Conservation (phyloP, 2,797 vertebrate genomes). For the Peromyscus eremicus region DNA sequence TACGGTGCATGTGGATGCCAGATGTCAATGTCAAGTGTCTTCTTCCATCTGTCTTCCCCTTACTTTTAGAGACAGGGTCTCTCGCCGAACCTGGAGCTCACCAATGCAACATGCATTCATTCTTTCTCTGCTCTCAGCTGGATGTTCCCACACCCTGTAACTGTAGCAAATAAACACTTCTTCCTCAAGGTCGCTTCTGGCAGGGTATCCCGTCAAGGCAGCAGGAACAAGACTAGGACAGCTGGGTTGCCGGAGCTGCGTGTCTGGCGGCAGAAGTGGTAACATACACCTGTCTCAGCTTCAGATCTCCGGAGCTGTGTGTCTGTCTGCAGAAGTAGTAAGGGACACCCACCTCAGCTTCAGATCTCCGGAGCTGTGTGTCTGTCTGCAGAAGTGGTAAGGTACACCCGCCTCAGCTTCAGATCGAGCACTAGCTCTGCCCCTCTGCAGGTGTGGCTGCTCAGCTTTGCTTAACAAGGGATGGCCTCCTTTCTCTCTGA, state of each 20-base stretch:
- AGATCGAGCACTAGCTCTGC: neutral
- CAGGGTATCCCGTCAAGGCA: neutral
- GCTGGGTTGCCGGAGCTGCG: neutral
- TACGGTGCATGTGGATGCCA: neutral
- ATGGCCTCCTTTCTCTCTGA: neutral
- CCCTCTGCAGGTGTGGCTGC: rapidly evolving
- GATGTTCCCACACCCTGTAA: neutral
- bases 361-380: neutral
- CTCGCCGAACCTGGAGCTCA: neutral
- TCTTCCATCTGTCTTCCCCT: neutral
- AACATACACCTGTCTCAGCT: neutral
- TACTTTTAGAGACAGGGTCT: neutral
- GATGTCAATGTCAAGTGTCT: neutral
- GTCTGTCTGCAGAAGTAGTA: neutral
- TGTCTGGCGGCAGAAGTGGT: neutral
- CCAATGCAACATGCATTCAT: too few relatives aligned
- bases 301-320: neutral
- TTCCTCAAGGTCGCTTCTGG: neutral
- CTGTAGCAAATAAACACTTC: neutral
- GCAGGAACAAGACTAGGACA: neutral
- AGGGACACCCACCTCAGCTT: neutral
- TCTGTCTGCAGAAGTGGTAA: neutral
- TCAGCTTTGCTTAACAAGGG: neutral
- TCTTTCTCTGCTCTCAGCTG: neutral
- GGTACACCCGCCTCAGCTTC: neutral